Percentiles rank a stretch among this genome's conserved stretches.
phyloP scores from a whole-genome alignment of 2,888 invertebrate genomes.

The Allygus modestus region DNA sequence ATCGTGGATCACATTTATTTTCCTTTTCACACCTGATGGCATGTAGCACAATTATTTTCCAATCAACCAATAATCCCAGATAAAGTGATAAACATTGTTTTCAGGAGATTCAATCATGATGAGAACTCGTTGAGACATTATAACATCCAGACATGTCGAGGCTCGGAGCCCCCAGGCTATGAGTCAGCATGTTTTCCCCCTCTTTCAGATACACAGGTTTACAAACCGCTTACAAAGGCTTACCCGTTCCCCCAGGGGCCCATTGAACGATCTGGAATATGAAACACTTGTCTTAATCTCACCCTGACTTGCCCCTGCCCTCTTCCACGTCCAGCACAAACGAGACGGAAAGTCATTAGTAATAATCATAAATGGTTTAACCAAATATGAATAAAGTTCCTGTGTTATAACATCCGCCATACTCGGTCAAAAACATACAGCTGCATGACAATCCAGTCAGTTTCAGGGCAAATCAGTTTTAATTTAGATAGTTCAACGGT shows the following conservation, averaged over 20 bases:
- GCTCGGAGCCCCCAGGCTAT: neutral
- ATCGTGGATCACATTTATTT: too few relatives aligned
- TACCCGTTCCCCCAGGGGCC: neutral
- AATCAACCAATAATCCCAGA: too few relatives aligned
- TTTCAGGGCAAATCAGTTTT: too few relatives aligned
- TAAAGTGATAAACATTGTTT: too few relatives aligned
- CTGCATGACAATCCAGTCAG: too few relatives aligned
- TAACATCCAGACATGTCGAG: neutral
- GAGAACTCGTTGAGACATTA: neutral
- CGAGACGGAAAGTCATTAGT: neutral
- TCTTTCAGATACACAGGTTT: constrained; percentile 45
- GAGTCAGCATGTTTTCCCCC: constrained; percentile 36
- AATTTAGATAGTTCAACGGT: too few relatives aligned
- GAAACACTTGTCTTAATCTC: constrained; percentile 44
- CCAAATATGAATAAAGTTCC: too few relatives aligned
- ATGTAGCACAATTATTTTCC: too few relatives aligned
- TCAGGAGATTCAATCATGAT: too few relatives aligned
- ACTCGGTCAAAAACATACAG: too few relatives aligned
- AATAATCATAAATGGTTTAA: neutral
- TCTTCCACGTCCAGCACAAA: neutral
- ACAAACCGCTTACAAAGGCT: constrained; percentile 56
- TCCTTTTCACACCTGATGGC: too few relatives aligned
- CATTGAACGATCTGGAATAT: constrained; percentile 1
- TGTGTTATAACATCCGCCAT: too few relatives aligned
- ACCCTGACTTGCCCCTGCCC: neutral